phyloP scores from a whole-genome alignment of 2,797 vertebrate species.

The Labroides dimidiatus region DNA sequence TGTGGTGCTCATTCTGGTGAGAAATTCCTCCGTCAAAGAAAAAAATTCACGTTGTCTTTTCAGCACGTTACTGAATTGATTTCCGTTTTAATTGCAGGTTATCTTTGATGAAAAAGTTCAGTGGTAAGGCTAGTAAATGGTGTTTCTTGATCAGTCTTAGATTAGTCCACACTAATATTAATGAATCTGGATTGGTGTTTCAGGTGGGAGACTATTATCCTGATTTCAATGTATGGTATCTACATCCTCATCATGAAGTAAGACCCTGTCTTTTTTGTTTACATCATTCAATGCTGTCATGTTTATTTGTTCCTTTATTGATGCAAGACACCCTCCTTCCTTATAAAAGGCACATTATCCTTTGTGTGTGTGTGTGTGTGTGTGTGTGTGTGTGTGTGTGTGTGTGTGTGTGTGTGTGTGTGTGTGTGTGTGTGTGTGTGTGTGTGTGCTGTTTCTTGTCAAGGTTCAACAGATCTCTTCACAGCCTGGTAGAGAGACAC shows the following conservation, averaged over 20 bases:
- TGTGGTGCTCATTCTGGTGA: constrained; percentile 85
- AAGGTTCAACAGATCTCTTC: constrained; percentile 84
- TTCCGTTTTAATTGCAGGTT: constrained; percentile 73
- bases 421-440: not conserved
- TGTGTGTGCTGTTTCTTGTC: constrained; percentile 23
- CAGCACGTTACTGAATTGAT: not conserved
- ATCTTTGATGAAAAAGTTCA: constrained; percentile 87
- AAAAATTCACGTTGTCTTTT: no score
- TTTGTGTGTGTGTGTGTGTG: no score
- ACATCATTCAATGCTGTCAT: not conserved
- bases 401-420: not conserved
- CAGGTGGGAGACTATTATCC: constrained; percentile 88
- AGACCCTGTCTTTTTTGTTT: constrained; percentile 34
- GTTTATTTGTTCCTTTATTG: not conserved
- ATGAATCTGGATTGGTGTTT: constrained; percentile 23
- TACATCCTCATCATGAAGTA: constrained; percentile 89
- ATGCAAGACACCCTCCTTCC: not conserved
- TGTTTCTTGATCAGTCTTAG: not conserved
- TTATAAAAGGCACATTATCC: not conserved
- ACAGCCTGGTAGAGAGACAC: constrained; percentile 79
- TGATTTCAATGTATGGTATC: constrained; percentile 85
- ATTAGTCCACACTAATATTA: not conserved
- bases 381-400: not conserved
- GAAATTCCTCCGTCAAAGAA: constrained; percentile 27
- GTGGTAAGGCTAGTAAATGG: constrained; percentile 77